A percentile compares a stretch with the other conserved stretches of the same genome.
phyloP scores from a whole-genome alignment of 2,888 invertebrate species.

The Orthosia cruda region DNA sequence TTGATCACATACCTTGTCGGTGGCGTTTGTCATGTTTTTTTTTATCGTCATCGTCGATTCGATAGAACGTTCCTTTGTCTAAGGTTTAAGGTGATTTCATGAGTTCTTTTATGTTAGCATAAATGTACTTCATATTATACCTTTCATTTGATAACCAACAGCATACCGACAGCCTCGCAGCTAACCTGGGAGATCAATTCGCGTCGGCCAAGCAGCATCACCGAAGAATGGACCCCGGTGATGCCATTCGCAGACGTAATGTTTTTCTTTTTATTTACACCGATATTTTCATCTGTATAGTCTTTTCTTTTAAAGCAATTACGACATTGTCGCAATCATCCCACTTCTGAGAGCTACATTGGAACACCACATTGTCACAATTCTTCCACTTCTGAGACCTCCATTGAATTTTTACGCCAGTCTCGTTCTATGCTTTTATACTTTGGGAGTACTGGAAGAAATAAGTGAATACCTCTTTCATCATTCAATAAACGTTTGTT shows the following conservation, averaged over 20 bases:
- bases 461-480: not conserved
- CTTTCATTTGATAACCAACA: conserved; percentile 16
- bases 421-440: not conserved
- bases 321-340: not conserved
- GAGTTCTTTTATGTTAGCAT: not conserved
- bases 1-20: not conserved
- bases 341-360: not conserved
- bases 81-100: not conserved
- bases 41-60: no score
- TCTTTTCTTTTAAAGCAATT: not conserved
- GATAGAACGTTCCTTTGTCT: not conserved
- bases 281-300: not conserved
- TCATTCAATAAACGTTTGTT: conserved; percentile 9
- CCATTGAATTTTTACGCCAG: not conserved
- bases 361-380: not conserved
- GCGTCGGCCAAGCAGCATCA: conserved; percentile 88
- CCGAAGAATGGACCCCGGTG: conserved; percentile 97
- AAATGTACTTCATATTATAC: not conserved
- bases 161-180: conserved; percentile 65
- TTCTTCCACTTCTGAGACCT: not conserved
- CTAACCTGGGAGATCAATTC: conserved; percentile 67
- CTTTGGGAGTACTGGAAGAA: no score
- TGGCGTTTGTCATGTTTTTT: not conserved
- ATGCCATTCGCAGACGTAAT: conserved; percentile 97
- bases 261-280: not conserved